A percentile compares a stretch with the other conserved stretches of the same genome.
These are phyloP conservation scores for Myopa tessellatipennis DNA, from an alignment of 2,888 invertebrate species.

Conservation along the genomic window DNA sequence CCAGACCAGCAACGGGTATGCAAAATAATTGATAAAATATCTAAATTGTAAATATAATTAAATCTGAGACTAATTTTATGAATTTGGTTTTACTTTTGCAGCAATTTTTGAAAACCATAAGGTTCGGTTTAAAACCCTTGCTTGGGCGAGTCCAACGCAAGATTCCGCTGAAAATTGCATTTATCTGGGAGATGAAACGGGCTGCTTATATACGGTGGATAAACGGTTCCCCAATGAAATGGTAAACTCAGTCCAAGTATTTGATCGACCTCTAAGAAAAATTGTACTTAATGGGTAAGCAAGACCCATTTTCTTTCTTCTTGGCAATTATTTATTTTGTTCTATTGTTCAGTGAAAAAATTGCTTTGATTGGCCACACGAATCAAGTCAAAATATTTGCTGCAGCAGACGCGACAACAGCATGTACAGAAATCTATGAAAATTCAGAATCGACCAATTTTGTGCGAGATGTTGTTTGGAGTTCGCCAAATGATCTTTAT, in stretches of 20 bases:
- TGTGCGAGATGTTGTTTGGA: constrained; percentile 53
- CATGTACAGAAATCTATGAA: constrained; percentile 47
- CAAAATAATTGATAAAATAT: background rate
- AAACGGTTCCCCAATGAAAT: constrained; percentile 49
- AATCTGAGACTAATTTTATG: too few relatives aligned
- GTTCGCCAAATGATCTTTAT: constrained; percentile 43
- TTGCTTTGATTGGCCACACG: constrained; percentile 52
- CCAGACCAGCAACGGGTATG: constrained; percentile 57
- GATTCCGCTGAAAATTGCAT: constrained; percentile 44
- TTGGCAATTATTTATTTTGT: background rate
- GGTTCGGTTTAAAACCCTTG: constrained; percentile 50
- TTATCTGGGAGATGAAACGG: constrained; percentile 54
- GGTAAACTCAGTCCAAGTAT: constrained; percentile 45
- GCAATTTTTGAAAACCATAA: constrained; percentile 50
- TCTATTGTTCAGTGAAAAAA: constrained; percentile 46
- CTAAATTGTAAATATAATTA: background rate
- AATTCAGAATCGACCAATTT: constrained; percentile 50
- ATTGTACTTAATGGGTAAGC: constrained; percentile 50
- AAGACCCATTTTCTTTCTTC: too few relatives aligned
- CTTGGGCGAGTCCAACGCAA: constrained; percentile 46
- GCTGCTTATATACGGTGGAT: constrained; percentile 49
- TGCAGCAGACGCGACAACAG: background rate
- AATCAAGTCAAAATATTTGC: constrained; percentile 51
- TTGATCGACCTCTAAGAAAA: constrained; percentile 53
- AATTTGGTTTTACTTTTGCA: constrained; percentile 26